phyloP scores from a whole-genome alignment of 2,113 vertebrate species.

The Odontesthes bonariensis region DNA sequence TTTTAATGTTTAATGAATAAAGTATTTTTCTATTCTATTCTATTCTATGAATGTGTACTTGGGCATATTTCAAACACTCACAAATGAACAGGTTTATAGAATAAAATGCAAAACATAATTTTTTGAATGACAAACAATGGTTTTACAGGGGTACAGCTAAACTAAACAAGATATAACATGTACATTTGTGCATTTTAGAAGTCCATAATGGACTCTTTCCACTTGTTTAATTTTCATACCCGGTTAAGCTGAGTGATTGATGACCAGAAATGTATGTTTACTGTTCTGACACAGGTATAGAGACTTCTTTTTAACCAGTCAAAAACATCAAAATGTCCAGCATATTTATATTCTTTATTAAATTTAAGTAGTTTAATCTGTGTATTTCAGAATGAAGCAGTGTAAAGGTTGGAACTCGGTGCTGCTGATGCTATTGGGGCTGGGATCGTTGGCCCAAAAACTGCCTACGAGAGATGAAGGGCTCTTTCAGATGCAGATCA shows the following conservation, averaged over 20 bases:
- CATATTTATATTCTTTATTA: background rate
- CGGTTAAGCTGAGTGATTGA: background rate
- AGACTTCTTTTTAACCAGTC: background rate
- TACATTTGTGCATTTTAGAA: background rate
- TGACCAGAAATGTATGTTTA: background rate
- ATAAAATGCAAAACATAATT: no score
- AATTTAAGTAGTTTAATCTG: background rate
- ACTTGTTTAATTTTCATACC: background rate
- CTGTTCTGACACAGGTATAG: background rate
- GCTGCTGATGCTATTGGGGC: constrained; percentile 82
- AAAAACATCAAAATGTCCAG: background rate
- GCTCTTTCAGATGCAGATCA: constrained; percentile 98
- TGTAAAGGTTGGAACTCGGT: constrained; percentile 70
- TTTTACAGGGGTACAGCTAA: no score
- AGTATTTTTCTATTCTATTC: no score
- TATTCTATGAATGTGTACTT: no score
- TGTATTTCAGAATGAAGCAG: constrained; percentile 88
- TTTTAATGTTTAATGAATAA: no score
- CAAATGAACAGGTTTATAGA: no score
- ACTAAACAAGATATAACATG: no score
- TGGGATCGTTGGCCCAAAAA: constrained; percentile 87
- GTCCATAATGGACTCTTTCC: background rate
- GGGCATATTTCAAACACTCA: no score
- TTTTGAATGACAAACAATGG: no score
- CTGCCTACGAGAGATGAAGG: constrained; percentile 96